Evolutionary conservation across 2,113 vertebrate genomes (phyloP), one percentile per base, ranked within the genome.

Genomic region (Oxyura jamaicensis): DNA sequence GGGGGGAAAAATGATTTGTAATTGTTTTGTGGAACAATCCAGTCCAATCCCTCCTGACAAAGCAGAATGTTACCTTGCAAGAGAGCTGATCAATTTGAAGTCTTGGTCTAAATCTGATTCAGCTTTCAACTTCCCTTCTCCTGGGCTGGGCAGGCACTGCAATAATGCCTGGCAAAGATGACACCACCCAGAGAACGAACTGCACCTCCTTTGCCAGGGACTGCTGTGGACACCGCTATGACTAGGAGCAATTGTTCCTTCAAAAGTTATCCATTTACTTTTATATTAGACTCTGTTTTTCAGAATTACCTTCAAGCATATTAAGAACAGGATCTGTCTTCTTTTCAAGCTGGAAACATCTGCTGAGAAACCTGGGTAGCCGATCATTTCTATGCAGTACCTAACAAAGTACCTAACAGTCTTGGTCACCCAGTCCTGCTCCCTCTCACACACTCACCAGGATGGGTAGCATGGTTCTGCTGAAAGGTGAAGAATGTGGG

Each of bases 391-490:
- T 67, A 6, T 62, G 10, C 39, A 39, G 39, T 39, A 39, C 39
- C 39, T 42, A 58, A 29, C 63, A 53, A 53, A 80, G 23, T 20
- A 46, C n/a, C 31, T 29, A 25, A n/a, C 11, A n/a, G 18, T 23
- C 31, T 56, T 48, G 11, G 79, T 35, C 6, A 7, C 17, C 48
- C 33, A 13, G 39, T 9, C 28, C 23, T 14, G 11, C 35, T 79
- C 50, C 13, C 4, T 11, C 13, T 19, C 67, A 41, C 42, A 19
- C 13, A 6, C 42, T 52, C 48, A 55, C 10, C 20, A 33, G 46
- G n/a, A 36, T 2, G 10, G 14, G 5, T 7, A 63, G 50, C 2
- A 2, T n/a, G 5, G 1, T 53, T 72, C 53, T 31, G 41, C 35
- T 60, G 44, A 41, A 16, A n/a, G 6, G 13, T 1, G 5, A 63